Percentiles rank a stretch among this genome's conserved stretches.
phyloP scores from a whole-genome alignment of 2,113 vertebrate genomes.

The Hydrochoerus hydrochaeris region DNA sequence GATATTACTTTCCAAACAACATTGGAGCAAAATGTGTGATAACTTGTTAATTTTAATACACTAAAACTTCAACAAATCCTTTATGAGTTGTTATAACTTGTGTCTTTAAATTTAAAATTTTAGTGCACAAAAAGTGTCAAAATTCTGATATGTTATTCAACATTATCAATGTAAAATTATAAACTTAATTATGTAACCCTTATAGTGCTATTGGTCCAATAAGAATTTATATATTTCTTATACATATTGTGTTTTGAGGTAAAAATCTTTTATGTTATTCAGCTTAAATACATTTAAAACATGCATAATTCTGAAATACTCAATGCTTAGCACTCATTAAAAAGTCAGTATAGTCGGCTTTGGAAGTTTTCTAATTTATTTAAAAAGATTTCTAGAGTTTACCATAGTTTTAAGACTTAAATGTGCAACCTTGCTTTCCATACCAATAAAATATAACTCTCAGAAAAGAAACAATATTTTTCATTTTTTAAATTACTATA shows the following conservation, averaged over 20 bases:
- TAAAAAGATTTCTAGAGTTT: background rate
- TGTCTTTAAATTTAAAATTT: background rate
- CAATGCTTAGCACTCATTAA: background rate
- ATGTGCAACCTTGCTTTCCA: background rate
- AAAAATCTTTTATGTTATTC: background rate
- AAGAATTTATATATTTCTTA: background rate
- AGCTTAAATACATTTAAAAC: background rate
- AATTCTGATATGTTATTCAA: background rate
- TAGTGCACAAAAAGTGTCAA: background rate
- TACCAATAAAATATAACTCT: background rate
- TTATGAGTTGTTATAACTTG: background rate
- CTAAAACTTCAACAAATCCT: background rate
- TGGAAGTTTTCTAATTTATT: background rate
- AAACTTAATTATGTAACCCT: background rate
- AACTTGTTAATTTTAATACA: background rate
- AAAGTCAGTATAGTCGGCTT: too few relatives aligned
- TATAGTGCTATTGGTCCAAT: fast-evolving
- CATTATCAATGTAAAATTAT: background rate
- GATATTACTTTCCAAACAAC: background rate
- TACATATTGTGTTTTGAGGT: background rate
- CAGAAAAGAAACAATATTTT: background rate
- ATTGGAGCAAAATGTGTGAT: background rate
- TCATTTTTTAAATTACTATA: background rate
- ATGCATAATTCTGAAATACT: background rate
- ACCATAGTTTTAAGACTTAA: background rate